Evolutionary conservation across 2,113 vertebrate genomes (phyloP), one percentile per base, ranked within the genome.

Genomic region (Genyomyrus donnyi): DNA sequence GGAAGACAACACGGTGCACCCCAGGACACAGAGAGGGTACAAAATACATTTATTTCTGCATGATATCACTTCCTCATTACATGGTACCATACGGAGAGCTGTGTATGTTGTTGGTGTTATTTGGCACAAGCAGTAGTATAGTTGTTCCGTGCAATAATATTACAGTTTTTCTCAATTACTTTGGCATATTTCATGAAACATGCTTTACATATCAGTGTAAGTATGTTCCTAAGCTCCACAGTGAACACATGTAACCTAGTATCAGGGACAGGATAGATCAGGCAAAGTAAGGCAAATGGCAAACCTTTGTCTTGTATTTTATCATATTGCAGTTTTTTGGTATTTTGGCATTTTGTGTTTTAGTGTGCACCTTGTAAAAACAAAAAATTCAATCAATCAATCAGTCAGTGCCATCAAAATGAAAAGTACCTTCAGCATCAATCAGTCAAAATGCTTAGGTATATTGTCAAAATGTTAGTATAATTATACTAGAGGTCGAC

Each of bases 1-100:
- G 94, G 96, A n/a, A 94, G 90, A 46, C 92, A 92, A 31, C 97
- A 99, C 0, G 97, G 97, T 0, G 94, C 95, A 17, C 97, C 97
- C 0, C 91, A 93, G 90, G 97, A 98, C 88, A 31, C 93, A 6
- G 95, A 98, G 7, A 93, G 97, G 96, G 98, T 99, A 95, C 74
- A 0, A 58, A 53, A 66, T 21, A 80, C 46, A 35, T 2, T 53
- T n/a, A 3, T 66, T 24, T 31, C 39, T 46, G 3, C 10, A 17
- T 31, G 21, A 19, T 80, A 39, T 80, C 4, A 17, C 74, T 80
- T 80, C 39, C 19, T 39, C n/a, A 13, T 31, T 80, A 42, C 35
- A 80, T n/a, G 13, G 70, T 39, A 39, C 31, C 3, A 39, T 80
- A 19, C 42, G 4, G 35, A 80, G 74, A 8, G 35, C 74, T 39